Base-by-base conservation (phyloP, 2,113 vertebrate species). In the Menura novaehollandiae region DNA sequence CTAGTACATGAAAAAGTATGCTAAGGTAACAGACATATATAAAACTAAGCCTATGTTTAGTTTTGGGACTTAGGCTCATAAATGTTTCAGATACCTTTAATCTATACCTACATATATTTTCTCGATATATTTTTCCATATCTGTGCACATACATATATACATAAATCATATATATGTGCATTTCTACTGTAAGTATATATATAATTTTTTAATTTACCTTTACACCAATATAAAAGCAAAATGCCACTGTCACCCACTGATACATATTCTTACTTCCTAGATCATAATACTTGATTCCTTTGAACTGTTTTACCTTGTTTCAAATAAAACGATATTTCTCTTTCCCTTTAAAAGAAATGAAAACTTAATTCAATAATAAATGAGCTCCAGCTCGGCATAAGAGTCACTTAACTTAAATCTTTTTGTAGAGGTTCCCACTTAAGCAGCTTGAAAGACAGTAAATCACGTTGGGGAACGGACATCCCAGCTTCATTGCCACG, bases 321-420 rank as follows among this genome's bases (percentile, higher is more conserved):
- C 93, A 30, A 97, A 97, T 95, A 96, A 98, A 98, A 96, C 97
- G 94, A 49, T 97, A 98, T 98, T 98, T 98, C 97, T 97, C 97
- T 97, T 97, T 98, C 96, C 97, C 94, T 96, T 98, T 98, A 98
- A 98, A 97, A 83, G 96, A 97, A 98, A 98, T 98, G 98, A 98
- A 98, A 98, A 98, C 97, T 98, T 98, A 98, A 98, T 98, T 98
- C 98, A 98, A 98, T 98, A 98, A 98, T 98, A 98, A 98, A 98
- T 98, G 98, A 98, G 98, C 98, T 98, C 96, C 97, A 96, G 98
- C 98, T 97, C 80, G 30, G 97, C 97, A 98, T 95, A 98, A 98
- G 98, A 98, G 98, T 98, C 98, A 98, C 98, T 98, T 98, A 98
- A 98, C 98, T 98, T 98, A 98, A 98, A 98, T 98, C 98, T 98